These are phyloP conservation scores for Meleagris gallopavo DNA, from an alignment of 2,113 vertebrate species.

Conservation along the genomic window DNA sequence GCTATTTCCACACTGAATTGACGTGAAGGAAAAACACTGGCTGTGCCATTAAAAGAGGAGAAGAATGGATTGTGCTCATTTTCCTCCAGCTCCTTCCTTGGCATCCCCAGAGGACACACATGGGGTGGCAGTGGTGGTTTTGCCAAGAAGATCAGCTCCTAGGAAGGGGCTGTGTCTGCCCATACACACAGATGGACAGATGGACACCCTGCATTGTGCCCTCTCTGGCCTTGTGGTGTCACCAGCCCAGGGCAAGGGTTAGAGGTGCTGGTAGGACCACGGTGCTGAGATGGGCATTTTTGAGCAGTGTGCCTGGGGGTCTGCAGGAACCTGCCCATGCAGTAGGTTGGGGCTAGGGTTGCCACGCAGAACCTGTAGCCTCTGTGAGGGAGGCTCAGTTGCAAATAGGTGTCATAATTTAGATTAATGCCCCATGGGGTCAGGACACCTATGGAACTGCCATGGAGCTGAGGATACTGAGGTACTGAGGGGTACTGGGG, in stretches of 20 bases:
- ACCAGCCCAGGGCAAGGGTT: not conserved
- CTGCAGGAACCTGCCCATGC: rapidly evolving
- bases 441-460: not conserved
- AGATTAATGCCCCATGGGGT: not conserved
- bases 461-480: not conserved
- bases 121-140: not conserved
- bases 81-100: not conserved
- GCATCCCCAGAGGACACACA: not conserved
- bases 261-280: not conserved
- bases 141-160: not conserved
- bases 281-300: not conserved
- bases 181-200: not conserved
- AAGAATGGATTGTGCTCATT: not conserved
- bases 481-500: rapidly evolving
- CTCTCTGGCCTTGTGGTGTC: not conserved
- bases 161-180: not conserved
- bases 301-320: not conserved
- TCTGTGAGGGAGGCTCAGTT: not conserved
- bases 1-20: constrained; percentile 15
- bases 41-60: not conserved
- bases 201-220: not conserved
- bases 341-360: not conserved
- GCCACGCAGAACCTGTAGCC: not conserved
- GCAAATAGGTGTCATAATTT: not conserved
- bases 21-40: constrained; percentile 18